Evolutionary conservation across 2,888 invertebrate species (phyloP).

Genomic region (Ecliptopera silaceata): DNA sequence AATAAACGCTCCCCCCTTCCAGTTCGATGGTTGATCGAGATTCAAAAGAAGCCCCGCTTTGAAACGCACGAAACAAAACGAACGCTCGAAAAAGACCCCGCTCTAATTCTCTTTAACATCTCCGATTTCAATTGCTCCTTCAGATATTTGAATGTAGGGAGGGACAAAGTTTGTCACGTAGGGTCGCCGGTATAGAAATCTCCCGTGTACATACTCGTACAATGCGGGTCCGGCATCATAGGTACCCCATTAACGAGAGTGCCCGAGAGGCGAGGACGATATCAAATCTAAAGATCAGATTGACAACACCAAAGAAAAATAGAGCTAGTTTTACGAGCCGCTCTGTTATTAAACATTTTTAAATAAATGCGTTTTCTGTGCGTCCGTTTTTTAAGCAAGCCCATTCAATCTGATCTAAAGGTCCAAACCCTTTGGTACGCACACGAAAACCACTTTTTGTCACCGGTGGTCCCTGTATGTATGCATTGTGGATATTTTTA

Average conservation of each 20-base stretch:
- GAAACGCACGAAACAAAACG: slow-evolving; percentile 78
- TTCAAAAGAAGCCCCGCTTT: slow-evolving; percentile 81
- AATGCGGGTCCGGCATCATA: slow-evolving; percentile 78
- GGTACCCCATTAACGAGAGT: slow-evolving; percentile 81
- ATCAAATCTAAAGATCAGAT: slow-evolving; percentile 77
- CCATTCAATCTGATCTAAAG: slow-evolving; percentile 68
- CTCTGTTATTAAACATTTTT: slow-evolving; percentile 78
- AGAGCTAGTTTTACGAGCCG: slow-evolving; percentile 74
- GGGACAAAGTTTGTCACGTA: slow-evolving; percentile 83
- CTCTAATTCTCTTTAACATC: slow-evolving; percentile 83
- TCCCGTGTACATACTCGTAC: slow-evolving; percentile 68
- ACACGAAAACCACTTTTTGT: slow-evolving; percentile 67
- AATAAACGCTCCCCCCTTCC: slow-evolving; percentile 81
- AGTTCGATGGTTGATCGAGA: slow-evolving; percentile 79
- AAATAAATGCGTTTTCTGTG: slow-evolving; percentile 69
- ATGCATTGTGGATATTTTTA: slow-evolving; percentile 68
- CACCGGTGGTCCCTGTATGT: slow-evolving; percentile 58
- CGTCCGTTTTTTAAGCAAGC: slow-evolving; percentile 65
- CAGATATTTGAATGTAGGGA: slow-evolving; percentile 82
- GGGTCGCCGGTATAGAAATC: slow-evolving; percentile 74
- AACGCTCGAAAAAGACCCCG: slow-evolving; percentile 77
- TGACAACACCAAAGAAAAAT: slow-evolving; percentile 74
- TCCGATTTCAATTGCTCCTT: slow-evolving; percentile 84
- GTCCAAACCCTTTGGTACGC: slow-evolving; percentile 73
- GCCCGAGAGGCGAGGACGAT: slow-evolving; percentile 71